phyloP scores from a whole-genome alignment of 2,113 vertebrate species.

The Apteryx mantelli region DNA sequence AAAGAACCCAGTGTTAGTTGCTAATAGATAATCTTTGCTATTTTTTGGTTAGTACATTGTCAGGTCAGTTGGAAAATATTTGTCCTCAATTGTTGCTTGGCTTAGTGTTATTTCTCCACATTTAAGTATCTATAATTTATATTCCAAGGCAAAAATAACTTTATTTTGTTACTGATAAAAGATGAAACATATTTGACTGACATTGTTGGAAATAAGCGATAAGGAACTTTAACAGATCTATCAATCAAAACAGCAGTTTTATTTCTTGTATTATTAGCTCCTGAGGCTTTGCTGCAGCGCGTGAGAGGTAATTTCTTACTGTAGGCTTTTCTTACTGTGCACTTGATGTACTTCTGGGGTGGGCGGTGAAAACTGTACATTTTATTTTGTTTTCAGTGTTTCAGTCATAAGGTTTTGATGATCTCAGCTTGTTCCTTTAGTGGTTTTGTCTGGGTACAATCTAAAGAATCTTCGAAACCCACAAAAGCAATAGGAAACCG shows the following conservation, averaged over 20 bases:
- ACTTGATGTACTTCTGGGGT: conserved; percentile 60
- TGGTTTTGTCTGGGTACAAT: conserved; percentile 53
- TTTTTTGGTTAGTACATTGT: background rate
- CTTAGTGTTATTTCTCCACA: background rate
- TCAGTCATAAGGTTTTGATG: conserved; percentile 62
- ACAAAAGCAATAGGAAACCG: conserved; percentile 21
- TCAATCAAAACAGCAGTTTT: conserved; percentile 71
- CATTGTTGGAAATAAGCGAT: conserved; percentile 69
- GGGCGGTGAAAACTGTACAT: conserved; percentile 30
- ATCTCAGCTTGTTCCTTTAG: conserved; percentile 55
- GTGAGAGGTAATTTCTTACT: conserved; percentile 62
- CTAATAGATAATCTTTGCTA: background rate
- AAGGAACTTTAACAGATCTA: conserved; percentile 70
- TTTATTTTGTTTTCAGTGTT: conserved; percentile 69
- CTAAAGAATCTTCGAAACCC: conserved; percentile 46
- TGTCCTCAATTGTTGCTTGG: background rate
- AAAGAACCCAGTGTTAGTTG: background rate
- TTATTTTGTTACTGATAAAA: conserved; percentile 54
- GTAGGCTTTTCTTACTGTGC: conserved; percentile 63
- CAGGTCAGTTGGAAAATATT: background rate
- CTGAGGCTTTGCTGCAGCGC: conserved; percentile 52
- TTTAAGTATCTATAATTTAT: conserved; percentile 32
- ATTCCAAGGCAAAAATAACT: conserved; percentile 52
- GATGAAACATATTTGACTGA: conserved; percentile 66
- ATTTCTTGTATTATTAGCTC: conserved; percentile 68